A percentile compares a stretch with the other conserved stretches of the same genome.
Conservation (phyloP, 2,888 invertebrate genomes). For the Caenorhabditis drosophilae region DNA sequence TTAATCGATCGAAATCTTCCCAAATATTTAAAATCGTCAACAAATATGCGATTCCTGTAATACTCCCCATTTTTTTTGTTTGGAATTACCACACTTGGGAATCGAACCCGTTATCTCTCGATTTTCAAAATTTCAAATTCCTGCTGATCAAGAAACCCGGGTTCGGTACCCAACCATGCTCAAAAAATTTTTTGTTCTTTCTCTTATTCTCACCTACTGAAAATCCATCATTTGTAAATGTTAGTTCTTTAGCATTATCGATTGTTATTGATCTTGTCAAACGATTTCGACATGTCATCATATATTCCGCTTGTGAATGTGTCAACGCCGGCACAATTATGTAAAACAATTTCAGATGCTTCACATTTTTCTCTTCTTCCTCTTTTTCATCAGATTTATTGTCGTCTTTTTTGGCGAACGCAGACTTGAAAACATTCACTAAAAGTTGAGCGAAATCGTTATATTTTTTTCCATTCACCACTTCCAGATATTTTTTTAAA, state of each 20-base stretch:
- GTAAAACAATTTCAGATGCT: conserved; percentile 77
- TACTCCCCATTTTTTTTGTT: too few species aligned
- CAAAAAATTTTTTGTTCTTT: too few species aligned
- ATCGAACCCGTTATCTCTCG: too few species aligned
- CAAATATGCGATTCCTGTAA: conserved; percentile 78
- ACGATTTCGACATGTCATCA: conserved; percentile 87
- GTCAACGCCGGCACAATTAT: conserved; percentile 88
- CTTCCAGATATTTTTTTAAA: conserved; percentile 10
- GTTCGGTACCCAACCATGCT: too few species aligned
- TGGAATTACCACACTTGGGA: too few species aligned
- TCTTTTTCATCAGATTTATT: too few species aligned
- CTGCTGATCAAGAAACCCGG: too few species aligned
- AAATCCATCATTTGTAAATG: conserved; percentile 97
- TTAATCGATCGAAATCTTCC: conserved; percentile 85
- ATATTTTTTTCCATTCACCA: conserved; percentile 8
- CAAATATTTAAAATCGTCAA: conserved; percentile 87
- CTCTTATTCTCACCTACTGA: conserved; percentile 82
- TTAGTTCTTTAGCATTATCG: conserved; percentile 78
- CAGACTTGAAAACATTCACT: conserved; percentile 88
- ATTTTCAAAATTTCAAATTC: too few species aligned
- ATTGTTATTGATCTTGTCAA: conserved; percentile 82
- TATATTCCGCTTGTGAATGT: conserved; percentile 89
- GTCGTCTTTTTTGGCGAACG: conserved; percentile 75
- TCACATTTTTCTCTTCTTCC: too few species aligned
- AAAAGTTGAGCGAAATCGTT: conserved; percentile 75